A percentile compares a stretch with the other conserved stretches of the same genome.
These are phyloP conservation scores for Nezara viridula DNA, from an alignment of 2,888 invertebrate genomes.

Conservation along the genomic window DNA sequence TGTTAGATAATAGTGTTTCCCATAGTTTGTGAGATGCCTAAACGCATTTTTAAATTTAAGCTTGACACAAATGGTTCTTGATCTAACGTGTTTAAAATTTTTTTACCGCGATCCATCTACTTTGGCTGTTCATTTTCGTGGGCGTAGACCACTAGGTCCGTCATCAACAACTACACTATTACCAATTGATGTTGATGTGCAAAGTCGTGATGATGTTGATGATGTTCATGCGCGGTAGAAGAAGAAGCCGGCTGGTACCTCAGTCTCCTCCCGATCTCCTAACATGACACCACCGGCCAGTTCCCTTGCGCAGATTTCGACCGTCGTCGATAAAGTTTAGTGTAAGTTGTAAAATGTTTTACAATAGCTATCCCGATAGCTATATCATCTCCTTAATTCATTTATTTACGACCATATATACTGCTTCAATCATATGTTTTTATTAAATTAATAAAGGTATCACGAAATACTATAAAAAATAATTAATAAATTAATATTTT, in stretches of 20 bases:
- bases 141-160: no score
- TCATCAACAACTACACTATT: no score
- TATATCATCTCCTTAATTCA: neutral
- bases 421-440: neutral
- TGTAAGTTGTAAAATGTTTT: slow-evolving; percentile 35
- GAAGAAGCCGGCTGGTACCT: neutral
- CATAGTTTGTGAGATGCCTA: no score
- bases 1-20: no score
- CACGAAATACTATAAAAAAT: no score
- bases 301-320: neutral
- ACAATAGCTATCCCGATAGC: neutral
- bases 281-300: slow-evolving; percentile 28
- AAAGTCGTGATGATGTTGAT: neutral
- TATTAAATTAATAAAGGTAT: neutral
- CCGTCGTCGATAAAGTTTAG: neutral
- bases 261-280: slow-evolving; percentile 24
- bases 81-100: no score
- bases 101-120: no score
- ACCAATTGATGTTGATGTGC: neutral
- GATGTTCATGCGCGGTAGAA: neutral
- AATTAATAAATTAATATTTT: no score
- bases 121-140: no score
- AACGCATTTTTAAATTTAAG: no score
- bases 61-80: no score
- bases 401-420: neutral